Conservation (phyloP, 2,888 invertebrate genomes). For the Acanthosoma haemorrhoidale region DNA sequence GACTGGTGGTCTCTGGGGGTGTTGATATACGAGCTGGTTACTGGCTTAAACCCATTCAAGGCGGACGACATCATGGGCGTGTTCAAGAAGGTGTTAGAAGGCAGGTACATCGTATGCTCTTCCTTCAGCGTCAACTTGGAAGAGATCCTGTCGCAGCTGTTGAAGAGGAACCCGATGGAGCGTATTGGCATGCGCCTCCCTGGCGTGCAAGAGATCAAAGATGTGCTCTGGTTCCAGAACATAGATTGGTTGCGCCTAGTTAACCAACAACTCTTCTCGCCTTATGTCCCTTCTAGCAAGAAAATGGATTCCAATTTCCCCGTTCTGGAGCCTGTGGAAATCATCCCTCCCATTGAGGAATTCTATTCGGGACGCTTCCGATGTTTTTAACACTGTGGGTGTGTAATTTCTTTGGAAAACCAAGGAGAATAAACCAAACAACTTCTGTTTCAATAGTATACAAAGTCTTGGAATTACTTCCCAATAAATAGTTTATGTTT, state of each 20-base stretch:
- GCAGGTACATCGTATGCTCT: conserved; percentile 78
- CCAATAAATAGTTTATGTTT: too few species aligned
- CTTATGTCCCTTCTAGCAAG: conserved; percentile 55
- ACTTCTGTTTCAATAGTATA: too few species aligned
- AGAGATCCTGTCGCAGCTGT: conserved; percentile 55
- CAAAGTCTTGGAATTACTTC: too few species aligned
- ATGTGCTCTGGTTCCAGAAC: conserved; percentile 78
- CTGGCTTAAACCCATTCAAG: conserved; percentile 91
- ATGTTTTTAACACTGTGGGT: background rate
- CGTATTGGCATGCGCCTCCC: conserved; percentile 79
- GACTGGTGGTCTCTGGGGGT: conserved; percentile 97
- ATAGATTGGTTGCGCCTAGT: conserved; percentile 79
- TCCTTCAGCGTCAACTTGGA: conserved; percentile 74
- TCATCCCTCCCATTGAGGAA: background rate
- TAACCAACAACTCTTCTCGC: conserved; percentile 61
- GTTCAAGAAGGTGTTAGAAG: conserved; percentile 89
- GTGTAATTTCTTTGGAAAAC: too few species aligned
- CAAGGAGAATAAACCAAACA: too few species aligned
- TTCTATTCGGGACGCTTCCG: background rate
- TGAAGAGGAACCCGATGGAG: conserved; percentile 75
- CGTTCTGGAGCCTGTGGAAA: conserved; percentile 49
- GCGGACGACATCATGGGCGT: conserved; percentile 90
- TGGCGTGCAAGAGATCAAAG: conserved; percentile 82
- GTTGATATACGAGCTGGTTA: conserved; percentile 81
- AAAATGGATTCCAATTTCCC: conserved; percentile 63